Percentiles rank a stretch among this genome's conserved stretches.
These are phyloP conservation scores for Leucoraja erinaceus DNA, from an alignment of 2,113 vertebrate genomes.

Conservation along the genomic window DNA sequence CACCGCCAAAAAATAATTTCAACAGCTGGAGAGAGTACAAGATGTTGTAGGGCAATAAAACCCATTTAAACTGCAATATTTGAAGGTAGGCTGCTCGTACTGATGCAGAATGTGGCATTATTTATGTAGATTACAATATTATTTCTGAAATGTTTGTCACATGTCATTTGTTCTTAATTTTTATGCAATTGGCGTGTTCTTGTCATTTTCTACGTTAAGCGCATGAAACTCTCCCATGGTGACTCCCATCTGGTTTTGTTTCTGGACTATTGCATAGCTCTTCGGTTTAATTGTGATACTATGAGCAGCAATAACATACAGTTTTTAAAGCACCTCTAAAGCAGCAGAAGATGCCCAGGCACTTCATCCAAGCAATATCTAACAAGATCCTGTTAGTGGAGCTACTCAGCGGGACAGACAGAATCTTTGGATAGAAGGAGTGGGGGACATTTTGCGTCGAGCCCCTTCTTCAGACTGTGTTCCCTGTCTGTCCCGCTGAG, in stretches of 20 bases:
- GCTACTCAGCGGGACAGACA: no score
- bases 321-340: no score
- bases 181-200: no score
- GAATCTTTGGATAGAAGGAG: no score
- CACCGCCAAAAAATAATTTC: background rate
- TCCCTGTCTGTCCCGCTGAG: no score
- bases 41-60: background rate
- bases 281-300: background rate
- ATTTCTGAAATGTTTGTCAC: background rate
- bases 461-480: no score
- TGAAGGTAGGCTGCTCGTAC: background rate
- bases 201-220: background rate
- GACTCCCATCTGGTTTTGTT: no score
- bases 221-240: background rate
- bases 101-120: background rate
- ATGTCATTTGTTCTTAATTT: no score
- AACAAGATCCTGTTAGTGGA: no score
- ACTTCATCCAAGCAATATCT: no score
- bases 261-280: background rate
- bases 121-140: background rate
- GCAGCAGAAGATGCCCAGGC: no score
- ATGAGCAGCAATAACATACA: background rate
- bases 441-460: no score
- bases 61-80: background rate
- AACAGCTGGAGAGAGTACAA: background rate